phyloP scores from a whole-genome alignment of 2,797 vertebrate genomes.

The Intellagama lesueurii region DNA sequence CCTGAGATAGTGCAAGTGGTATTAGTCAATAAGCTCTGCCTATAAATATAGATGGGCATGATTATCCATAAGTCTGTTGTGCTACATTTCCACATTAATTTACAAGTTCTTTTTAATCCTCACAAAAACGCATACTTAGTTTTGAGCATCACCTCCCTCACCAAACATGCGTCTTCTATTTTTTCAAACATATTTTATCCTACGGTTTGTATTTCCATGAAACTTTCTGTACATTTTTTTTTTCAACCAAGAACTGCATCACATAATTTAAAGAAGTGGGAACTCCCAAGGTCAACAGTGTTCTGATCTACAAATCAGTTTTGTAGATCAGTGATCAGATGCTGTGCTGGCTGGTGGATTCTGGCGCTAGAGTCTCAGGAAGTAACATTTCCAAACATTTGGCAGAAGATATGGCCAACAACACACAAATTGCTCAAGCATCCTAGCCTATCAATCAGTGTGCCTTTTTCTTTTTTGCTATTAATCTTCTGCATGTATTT shows the following conservation, averaged over 20 bases:
- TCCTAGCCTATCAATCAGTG: too few species aligned
- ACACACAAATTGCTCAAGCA: not conserved
- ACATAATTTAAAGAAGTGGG: not conserved
- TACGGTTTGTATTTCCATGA: not conserved
- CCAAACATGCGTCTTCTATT: too few species aligned
- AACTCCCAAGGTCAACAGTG: not conserved
- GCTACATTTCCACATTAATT: too few species aligned
- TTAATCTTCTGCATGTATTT: not conserved
- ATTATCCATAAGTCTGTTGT: not conserved
- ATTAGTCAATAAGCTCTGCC: not conserved
- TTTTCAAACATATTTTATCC: not conserved
- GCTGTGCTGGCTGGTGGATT: too few species aligned
- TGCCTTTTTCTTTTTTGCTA: not conserved
- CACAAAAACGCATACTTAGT: too few species aligned
- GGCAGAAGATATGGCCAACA: not conserved
- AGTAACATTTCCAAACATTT: too few species aligned
- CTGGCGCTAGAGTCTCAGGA: too few species aligned
- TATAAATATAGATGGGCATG: not conserved
- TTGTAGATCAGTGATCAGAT: too few species aligned
- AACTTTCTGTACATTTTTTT: too few species aligned
- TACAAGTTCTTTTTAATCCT: too few species aligned
- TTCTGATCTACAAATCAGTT: not conserved
- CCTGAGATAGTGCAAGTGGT: not conserved
- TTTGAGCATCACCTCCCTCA: too few species aligned
- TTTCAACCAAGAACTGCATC: not conserved